Conservation (phyloP, 2,888 invertebrate genomes). For the Lycaena phlaeas region DNA sequence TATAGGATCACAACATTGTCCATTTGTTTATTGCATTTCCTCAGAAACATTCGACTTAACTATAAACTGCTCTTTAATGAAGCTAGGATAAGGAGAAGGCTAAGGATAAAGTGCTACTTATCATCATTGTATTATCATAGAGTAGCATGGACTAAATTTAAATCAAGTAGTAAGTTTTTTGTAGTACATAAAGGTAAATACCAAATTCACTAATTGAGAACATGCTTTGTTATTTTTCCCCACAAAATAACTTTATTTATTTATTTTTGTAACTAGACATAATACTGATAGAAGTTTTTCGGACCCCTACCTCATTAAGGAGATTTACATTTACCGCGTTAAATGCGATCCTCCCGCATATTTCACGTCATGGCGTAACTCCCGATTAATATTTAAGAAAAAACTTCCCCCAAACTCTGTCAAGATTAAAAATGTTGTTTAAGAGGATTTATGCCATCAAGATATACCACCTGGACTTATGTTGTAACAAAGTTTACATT, state of each 20-base stretch:
- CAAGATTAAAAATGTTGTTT: slow-evolving; percentile 7
- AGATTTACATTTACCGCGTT: slow-evolving; percentile 23
- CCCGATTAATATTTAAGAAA: slow-evolving; percentile 29
- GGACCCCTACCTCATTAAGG: slow-evolving; percentile 1
- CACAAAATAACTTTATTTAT: no score
- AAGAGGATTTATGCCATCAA: background rate
- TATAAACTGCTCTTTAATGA: no score
- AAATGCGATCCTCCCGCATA: slow-evolving; percentile 35
- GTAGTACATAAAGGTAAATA: no score
- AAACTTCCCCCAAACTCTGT: slow-evolving; percentile 8
- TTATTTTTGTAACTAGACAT: background rate
- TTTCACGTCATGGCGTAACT: slow-evolving; percentile 24
- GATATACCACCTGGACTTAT: background rate
- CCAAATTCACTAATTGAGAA: no score
- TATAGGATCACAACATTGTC: background rate
- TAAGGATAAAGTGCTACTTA: no score
- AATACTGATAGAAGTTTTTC: background rate
- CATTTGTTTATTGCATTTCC: background rate
- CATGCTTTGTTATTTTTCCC: no score
- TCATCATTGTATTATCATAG: no score
- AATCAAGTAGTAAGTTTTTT: no score
- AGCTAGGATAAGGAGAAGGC: no score
- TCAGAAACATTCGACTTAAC: no score
- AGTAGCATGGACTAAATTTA: no score
- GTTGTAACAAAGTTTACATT: no score